Conservation (phyloP, 2,888 invertebrate genomes). For the Leptinotarsa tumamoca region DNA sequence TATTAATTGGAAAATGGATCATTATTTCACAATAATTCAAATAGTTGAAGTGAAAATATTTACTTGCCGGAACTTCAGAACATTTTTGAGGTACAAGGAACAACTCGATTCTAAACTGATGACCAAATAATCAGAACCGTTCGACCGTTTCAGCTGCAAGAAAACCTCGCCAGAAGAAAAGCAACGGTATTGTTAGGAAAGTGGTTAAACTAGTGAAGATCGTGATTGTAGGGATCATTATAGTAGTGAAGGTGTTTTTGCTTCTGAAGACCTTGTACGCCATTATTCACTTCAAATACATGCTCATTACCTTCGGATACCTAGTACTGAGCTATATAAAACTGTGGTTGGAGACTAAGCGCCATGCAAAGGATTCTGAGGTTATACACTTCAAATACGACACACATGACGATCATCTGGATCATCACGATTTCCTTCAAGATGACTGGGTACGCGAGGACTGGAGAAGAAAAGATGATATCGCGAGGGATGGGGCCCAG, state of each 20-base stretch:
- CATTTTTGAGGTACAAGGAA: background rate
- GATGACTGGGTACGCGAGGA: conserved; percentile 65
- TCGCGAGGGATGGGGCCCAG: background rate
- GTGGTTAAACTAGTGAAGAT: conserved; percentile 77
- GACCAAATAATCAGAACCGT: background rate
- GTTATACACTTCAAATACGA: conserved; percentile 86
- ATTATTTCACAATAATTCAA: too few relatives aligned
- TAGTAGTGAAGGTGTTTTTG: conserved; percentile 79
- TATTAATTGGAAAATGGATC: too few relatives aligned
- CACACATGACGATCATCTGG: conserved; percentile 84
- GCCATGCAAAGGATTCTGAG: conserved; percentile 76
- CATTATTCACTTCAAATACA: conserved; percentile 82
- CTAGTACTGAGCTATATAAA: conserved; percentile 77
- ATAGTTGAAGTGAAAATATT: too few relatives aligned
- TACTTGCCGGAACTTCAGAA: background rate
- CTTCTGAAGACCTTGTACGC: conserved; percentile 78
- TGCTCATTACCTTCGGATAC: conserved; percentile 77
- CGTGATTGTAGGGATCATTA: conserved; percentile 74
- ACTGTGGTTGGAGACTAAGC: conserved; percentile 81
- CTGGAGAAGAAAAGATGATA: conserved; percentile 36
- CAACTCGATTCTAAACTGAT: background rate
- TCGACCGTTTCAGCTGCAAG: conserved; percentile 57
- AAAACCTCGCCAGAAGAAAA: conserved; percentile 59
- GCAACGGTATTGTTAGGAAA: conserved; percentile 76
- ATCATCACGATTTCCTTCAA: conserved; percentile 80